Evolutionary conservation across 2,888 invertebrate species (phyloP).

Genomic region (Tromatobia lineatoria): DNA sequence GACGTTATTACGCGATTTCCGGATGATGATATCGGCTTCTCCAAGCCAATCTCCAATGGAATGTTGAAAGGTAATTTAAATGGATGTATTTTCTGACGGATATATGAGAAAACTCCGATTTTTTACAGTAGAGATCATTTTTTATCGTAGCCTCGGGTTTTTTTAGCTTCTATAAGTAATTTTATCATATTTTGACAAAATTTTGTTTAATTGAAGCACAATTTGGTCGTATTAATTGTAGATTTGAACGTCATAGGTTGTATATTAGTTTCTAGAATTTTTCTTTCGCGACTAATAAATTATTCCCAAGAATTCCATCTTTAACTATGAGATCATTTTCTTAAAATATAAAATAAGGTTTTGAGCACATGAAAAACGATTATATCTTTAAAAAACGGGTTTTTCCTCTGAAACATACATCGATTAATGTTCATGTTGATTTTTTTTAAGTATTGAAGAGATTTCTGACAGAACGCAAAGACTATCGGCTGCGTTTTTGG

Average conservation of each 20-base stretch:
- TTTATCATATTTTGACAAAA: too few species aligned
- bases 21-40: constrained; percentile 83
- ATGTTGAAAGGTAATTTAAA: constrained; percentile 81
- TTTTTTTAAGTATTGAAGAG: constrained; percentile 78
- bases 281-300: background rate
- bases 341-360: background rate
- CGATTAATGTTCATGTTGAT: constrained; percentile 16
- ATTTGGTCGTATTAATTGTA: background rate
- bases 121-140: background rate
- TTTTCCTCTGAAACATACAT: background rate
- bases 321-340: background rate
- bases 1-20: constrained; percentile 78
- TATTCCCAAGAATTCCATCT: too few species aligned
- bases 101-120: too few species aligned
- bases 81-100: background rate
- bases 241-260: background rate
- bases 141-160: too few species aligned
- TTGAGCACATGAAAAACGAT: background rate
- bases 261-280: background rate
- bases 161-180: too few species aligned
- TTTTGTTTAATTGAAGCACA: too few species aligned
- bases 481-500: constrained; percentile 82
- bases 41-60: constrained; percentile 82
- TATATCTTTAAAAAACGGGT: background rate
- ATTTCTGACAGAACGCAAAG: constrained; percentile 78